Evolutionary conservation across 2,797 vertebrate species (phyloP).

Genomic region (Spheniscus humboldti): DNA sequence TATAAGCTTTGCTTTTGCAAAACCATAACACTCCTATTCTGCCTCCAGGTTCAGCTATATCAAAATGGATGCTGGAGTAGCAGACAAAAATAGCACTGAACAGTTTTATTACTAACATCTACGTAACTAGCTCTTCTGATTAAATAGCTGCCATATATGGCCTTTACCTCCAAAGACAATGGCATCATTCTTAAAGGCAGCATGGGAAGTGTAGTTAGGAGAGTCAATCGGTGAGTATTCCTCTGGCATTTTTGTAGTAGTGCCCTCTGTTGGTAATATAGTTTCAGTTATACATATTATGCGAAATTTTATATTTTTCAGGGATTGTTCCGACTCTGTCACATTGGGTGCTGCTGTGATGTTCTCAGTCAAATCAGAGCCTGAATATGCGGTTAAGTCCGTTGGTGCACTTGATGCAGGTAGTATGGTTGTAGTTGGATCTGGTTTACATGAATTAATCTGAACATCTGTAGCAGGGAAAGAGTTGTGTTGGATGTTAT

Average conservation of each 20-base stretch:
- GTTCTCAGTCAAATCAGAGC: background rate
- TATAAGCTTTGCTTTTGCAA: background rate
- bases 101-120: background rate
- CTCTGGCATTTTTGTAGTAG: background rate
- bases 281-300: conserved; percentile 66
- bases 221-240: background rate
- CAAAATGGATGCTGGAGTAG: background rate
- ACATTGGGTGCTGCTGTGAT: background rate
- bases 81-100: background rate
- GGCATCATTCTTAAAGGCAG: conserved; percentile 58
- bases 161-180: conserved; percentile 76
- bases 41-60: background rate
- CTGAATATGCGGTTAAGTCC: background rate
- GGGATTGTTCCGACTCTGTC: background rate
- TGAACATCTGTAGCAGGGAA: conserved; percentile 58
- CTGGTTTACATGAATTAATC: conserved; percentile 73
- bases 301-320: background rate
- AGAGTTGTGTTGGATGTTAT: background rate
- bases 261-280: conserved; percentile 27
- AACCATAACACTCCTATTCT: background rate
- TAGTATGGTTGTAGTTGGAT: conserved; percentile 14
- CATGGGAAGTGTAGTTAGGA: background rate
- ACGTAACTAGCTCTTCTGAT: background rate
- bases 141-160: background rate
- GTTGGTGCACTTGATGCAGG: background rate